Base-by-base conservation (phyloP, 2,113 vertebrate genomes). In the Phyllopteryx taeniolatus region DNA sequence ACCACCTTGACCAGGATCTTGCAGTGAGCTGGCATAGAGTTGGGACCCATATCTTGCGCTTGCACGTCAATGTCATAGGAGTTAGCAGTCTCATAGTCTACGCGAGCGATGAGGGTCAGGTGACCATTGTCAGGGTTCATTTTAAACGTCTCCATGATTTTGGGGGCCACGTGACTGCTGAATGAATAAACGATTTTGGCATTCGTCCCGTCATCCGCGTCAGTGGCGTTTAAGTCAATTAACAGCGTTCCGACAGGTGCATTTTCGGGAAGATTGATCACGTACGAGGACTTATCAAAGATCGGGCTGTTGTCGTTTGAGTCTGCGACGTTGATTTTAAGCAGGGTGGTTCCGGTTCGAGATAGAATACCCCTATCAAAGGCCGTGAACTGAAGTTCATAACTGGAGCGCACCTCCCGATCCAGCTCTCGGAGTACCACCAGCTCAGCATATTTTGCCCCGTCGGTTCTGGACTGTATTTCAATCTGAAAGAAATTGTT, bases 281-380 rank as follows among this genome's bases (percentile, higher is more conserved):
- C 72, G 31, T 99, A 98, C 0, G 95, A 95, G 9, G 93, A 92
- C 53, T 94, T 92, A 57, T 97, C 95, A 69, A 99, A 99, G 4
- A 90, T 79, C 0, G 98, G 98, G 65, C 96, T 99, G 91, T 99
- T 99, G 79, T 99, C 98, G 10, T 99, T 99, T 20, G 98, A 99
- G 81, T 99, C 98, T 0, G 95, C 92, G 13, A 99, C 93, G 79
- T 90, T 96, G 68, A 99, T 97, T 88, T 94, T 96, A 7, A 99
- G 91, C 0, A 96, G 82, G 19, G 98, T 96, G 0, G 96, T 95
- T 15, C 98, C 97, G 1, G 94, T 95, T 35, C 91, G 94, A 59
- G 93, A 94, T 63, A 97, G 96, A 73, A 95, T 94, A 79, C 98
- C 98, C 87, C 92, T 93, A 75, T 99, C 97, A 0, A 94, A 96